Percentiles rank a stretch among this genome's conserved stretches.
Conservation (phyloP, 30 jellyfish, hydroid and myxozoan species). For the Aurelia aurita region DNA sequence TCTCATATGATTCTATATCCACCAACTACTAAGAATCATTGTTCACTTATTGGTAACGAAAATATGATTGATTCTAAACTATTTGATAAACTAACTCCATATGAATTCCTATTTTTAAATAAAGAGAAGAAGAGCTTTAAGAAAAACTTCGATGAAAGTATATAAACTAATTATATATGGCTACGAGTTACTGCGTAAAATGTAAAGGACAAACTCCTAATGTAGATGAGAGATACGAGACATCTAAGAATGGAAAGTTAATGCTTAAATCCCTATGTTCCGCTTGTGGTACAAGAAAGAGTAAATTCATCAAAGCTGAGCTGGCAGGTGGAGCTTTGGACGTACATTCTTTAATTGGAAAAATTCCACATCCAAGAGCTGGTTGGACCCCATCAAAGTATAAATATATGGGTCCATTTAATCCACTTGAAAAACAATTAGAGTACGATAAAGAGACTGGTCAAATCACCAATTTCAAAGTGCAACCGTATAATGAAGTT, state of each 20-base stretch:
- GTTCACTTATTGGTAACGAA: constrained; percentile 31
- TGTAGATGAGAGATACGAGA: constrained; percentile 15
- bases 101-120: constrained; percentile 21
- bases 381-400: constrained; percentile 36
- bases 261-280: constrained; percentile 39
- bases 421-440: constrained; percentile 4
- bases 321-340: constrained; percentile 13
- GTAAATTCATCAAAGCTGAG: constrained; percentile 14
- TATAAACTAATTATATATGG: constrained; percentile 21
- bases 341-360: constrained; percentile 18
- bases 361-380: constrained; percentile 24
- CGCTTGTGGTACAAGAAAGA: constrained; percentile 43
- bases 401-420: constrained; percentile 16
- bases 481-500: constrained; percentile 8
- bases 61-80: constrained; percentile 24
- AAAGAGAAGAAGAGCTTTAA: constrained; percentile 26
- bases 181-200: constrained; percentile 40
- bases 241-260: constrained; percentile 21
- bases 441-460: constrained; percentile 16
- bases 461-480: not conserved
- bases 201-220: constrained; percentile 36
- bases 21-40: constrained; percentile 41
- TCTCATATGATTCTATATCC: constrained; percentile 54
- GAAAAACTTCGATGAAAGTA: constrained; percentile 42
- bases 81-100: constrained; percentile 40